A percentile compares a stretch with the other conserved stretches of the same genome.
These are phyloP conservation scores for Actinemys pallida DNA, from an alignment of 2,113 vertebrate genomes.

Conservation along the genomic window DNA sequence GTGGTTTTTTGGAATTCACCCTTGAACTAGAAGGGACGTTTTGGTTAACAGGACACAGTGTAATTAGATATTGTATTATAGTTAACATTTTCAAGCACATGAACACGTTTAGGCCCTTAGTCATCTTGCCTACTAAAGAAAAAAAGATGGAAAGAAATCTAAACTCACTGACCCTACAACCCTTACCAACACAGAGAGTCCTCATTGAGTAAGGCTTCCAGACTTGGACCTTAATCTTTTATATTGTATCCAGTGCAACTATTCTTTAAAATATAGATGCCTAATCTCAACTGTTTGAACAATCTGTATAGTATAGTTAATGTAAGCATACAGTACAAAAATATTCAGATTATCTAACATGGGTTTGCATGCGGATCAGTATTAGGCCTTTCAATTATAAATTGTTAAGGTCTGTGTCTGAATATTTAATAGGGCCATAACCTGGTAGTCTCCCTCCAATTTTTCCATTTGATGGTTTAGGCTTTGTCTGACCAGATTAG, in stretches of 20 bases:
- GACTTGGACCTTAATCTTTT: neutral
- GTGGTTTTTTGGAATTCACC: conserved; percentile 42
- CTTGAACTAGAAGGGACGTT: neutral
- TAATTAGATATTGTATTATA: conserved; percentile 18
- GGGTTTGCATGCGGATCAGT: neutral
- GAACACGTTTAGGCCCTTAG: neutral
- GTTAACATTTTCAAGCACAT: conserved; percentile 23
- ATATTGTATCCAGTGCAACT: accelerated
- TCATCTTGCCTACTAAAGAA: neutral
- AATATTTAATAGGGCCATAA: neutral
- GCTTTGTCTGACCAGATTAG: neutral
- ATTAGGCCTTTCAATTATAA: neutral
- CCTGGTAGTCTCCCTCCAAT: neutral
- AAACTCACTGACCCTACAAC: accelerated
- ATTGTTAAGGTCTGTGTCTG: neutral
- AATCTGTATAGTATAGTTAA: neutral
- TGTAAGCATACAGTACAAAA: neutral
- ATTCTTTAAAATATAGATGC: neutral
- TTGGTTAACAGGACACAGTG: neutral
- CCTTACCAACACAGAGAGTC: neutral
- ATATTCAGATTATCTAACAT: neutral
- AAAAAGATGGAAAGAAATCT: neutral
- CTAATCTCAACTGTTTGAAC: neutral
- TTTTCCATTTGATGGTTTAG: accelerated
- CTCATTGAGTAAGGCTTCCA: neutral